Evolutionary conservation across 2,113 vertebrate genomes (phyloP).

Genomic region (Daboia siamensis): DNA sequence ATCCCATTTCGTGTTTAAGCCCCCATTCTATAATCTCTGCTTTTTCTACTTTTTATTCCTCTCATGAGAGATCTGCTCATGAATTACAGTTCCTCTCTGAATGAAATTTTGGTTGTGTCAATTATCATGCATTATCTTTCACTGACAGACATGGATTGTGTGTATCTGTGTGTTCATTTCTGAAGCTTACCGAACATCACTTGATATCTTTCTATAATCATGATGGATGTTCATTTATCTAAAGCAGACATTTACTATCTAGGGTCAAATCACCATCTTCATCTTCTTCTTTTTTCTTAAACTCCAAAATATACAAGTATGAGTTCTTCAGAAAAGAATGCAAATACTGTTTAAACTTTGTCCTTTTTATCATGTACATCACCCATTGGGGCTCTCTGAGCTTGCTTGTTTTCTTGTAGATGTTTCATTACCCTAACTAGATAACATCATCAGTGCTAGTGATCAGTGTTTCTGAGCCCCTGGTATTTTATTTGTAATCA

Average conservation of each 20-base stretch:
- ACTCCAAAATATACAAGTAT: not conserved
- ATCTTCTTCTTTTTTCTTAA: not conserved
- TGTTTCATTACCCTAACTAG: no score
- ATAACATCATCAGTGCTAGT: no score
- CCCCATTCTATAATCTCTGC: not conserved
- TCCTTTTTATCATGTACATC: not conserved
- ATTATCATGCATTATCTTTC: not conserved
- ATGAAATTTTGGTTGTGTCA: not conserved
- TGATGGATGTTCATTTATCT: conserved; percentile 32
- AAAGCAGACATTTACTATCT: conserved; percentile 24
- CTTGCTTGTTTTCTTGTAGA: no score
- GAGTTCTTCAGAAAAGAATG: not conserved
- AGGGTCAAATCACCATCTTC: not conserved
- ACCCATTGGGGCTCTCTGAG: no score
- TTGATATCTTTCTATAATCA: conserved; percentile 13
- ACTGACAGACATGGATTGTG: conserved; percentile 10
- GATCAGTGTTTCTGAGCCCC: not conserved
- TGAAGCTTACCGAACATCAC: conserved; percentile 9
- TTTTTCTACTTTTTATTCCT: not conserved
- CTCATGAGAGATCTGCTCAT: not conserved
- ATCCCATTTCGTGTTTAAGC: not conserved
- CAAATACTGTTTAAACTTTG: not conserved
- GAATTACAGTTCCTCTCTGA: conserved; percentile 10
- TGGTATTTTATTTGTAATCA: not conserved
- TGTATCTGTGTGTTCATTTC: not conserved